phyloP scores from a whole-genome alignment of 2,888 invertebrate genomes.

The Phlogophora meticulosa region DNA sequence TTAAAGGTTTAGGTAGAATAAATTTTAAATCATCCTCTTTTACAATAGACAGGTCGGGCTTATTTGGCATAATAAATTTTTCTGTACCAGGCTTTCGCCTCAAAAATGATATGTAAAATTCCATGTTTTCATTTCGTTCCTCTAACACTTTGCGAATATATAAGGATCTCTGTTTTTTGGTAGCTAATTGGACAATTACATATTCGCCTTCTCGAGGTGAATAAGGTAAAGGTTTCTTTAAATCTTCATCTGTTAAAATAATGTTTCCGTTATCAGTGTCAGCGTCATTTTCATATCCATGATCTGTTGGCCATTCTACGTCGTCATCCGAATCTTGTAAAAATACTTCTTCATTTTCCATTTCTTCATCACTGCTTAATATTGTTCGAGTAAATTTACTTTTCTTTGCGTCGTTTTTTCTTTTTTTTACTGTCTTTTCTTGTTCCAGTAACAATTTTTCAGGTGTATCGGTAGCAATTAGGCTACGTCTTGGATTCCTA shows the following conservation, averaged over 20 bases:
- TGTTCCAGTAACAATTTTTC: slow-evolving; percentile 29
- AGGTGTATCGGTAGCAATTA: slow-evolving; percentile 42
- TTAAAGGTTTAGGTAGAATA: too few relatives aligned
- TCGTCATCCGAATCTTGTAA: slow-evolving; percentile 12
- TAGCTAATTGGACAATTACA: neutral
- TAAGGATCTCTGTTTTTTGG: slow-evolving; percentile 8
- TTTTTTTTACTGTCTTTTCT: slow-evolving; percentile 19
- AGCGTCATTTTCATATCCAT: neutral
- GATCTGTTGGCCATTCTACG: slow-evolving; percentile 26
- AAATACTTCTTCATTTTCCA: slow-evolving; percentile 15
- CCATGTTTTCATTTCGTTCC: neutral
- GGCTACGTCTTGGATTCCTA: slow-evolving; percentile 31
- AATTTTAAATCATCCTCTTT: too few relatives aligned
- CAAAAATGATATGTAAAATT: slow-evolving; percentile 14
- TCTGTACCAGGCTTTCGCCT: slow-evolving; percentile 14
- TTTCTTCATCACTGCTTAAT: slow-evolving; percentile 17
- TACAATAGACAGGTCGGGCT: too few relatives aligned
- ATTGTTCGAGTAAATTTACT: neutral
- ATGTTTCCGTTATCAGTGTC: neutral
- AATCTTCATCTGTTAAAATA: neutral
- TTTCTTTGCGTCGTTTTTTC: slow-evolving; percentile 1
- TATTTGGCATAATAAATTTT: too few relatives aligned
- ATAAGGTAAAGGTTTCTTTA: neutral
- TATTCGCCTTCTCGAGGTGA: neutral
- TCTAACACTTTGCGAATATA: slow-evolving; percentile 9